Base-by-base conservation (phyloP, 2,888 invertebrate genomes). In the Coleophora flavipennella region DNA sequence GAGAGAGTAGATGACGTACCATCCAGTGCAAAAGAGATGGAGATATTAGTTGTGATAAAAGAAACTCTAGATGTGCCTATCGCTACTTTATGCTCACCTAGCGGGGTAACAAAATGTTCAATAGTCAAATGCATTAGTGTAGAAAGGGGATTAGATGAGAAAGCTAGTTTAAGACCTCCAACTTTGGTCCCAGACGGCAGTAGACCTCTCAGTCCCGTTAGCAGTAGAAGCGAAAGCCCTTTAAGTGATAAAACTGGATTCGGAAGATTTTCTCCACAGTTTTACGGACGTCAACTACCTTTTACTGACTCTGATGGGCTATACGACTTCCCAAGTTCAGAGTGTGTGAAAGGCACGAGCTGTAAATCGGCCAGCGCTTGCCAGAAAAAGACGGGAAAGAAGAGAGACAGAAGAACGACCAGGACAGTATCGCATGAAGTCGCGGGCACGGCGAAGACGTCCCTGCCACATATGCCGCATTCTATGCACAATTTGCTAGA, bases 251-350 rank as follows among this genome's bases (percentile, higher is more conserved):
- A 89, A 55, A 90, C 90, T 35, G 88, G 90, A 33, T 68, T 90
- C 49, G 89, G 88, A 20, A 76, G 90, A 40, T 91, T 92, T 69
- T 90, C 92, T 2, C 89, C 91, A 0, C 89, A 90, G 57, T 91
- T 91, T 68, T 91, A 91, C 65, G 90, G 91, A 27, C 86, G 88
- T 46, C 87, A 89, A 56, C 66, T 91, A 43, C 91, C 91, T 11
- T 90, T 91, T 57, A 92, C 92, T 10, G 93, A 93, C 69, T 92
- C 92, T 0, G 93, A 93, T 64, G 92, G 92, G 2, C 73, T 92
- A 13, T 92, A 92, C 63, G 92, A 93, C 67, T 92, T 91, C 60
- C 91, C 92, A 3, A 92, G 92, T 64, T 91, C 92, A 6, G 92
- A 92, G 63, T 88, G 88, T 48, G 79, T 87, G 44, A 81, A 75